A percentile compares a stretch with the other conserved stretches of the same genome.
Evolutionary conservation across 2,113 vertebrate genomes (phyloP).

Genomic region (Riparia riparia): DNA sequence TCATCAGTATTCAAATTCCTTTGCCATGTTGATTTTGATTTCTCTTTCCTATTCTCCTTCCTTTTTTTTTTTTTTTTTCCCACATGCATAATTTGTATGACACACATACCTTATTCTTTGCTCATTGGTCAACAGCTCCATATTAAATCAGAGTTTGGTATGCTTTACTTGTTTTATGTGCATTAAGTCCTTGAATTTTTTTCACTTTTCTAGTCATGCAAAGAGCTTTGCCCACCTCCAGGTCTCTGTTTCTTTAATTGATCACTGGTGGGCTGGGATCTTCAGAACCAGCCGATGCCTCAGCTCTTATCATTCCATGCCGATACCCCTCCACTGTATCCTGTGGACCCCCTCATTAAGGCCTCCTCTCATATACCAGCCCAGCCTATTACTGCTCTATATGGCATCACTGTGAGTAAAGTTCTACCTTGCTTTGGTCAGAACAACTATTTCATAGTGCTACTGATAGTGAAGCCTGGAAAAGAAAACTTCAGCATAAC

Average conservation of each 20-base stretch:
- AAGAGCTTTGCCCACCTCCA: not conserved
- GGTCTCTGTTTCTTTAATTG: not conserved
- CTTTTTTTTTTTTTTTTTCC: no score
- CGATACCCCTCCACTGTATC: not conserved
- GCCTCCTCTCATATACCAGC: not conserved
- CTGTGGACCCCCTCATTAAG: not conserved
- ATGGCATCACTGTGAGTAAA: not conserved
- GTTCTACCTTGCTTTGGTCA: not conserved
- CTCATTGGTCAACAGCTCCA: not conserved
- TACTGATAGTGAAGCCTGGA: not conserved
- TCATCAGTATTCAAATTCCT: not conserved
- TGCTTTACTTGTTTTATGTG: not conserved
- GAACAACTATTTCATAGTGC: not conserved
- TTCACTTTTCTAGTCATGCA: not conserved
- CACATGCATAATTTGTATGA: not conserved
- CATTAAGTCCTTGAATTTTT: not conserved
- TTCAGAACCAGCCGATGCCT: not conserved
- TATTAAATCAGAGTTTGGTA: not conserved
- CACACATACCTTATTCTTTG: not conserved
- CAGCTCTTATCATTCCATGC: not conserved
- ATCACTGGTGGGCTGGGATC: not conserved
- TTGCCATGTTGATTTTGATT: not conserved
- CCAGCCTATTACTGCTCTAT: not conserved
- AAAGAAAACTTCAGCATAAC: not conserved
- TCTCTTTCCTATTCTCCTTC: not conserved